Base-by-base conservation (phyloP, 2,888 invertebrate genomes). In the Chesias legatella region DNA sequence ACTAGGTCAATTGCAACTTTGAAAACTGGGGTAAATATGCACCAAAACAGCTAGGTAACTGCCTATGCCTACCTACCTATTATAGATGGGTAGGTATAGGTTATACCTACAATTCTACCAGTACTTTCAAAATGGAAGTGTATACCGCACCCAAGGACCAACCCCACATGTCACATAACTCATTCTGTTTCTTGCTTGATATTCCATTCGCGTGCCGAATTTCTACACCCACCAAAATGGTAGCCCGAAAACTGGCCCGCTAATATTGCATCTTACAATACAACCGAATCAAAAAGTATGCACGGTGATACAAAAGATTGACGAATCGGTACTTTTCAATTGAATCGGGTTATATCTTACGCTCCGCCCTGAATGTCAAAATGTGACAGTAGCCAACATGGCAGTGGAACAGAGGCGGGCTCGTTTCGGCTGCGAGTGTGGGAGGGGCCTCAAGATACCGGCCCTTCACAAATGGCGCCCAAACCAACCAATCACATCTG, bases 391-490 rank as follows among this genome's bases (percentile, higher is more conserved):
- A 63, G 67, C 58, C 68, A 81, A 77, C 67, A 80, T 82, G 83
- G 80, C 73, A 73, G 77, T 56, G 48, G 47, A 52, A 9, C 52
- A 55, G 60, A 71, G 77, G 79, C 72, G 75, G 73, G 60, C 43
- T 51, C 55, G 53, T 66, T 73, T 72, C 56, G 68, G 72, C 50
- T 56, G 65, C 63, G 41, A 51, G 55, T 43, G 71, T 69, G 60
- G 86, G 85, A 80, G 86, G 70, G 72, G 80, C 76, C 39, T 51
- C 51, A 52, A 40, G 44, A 48, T 55, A 64, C 78, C 63, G 72
- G 81, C 85, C 79, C 80, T 83, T 80, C 46, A 65, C 82, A 85
- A 86, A 88, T 88, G 86, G 86, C 86, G 86, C 70, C 77, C 68
- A 77, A 78, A 67, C 75, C 75, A 42, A 66, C 85, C 85, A 86